These are phyloP conservation scores for Meda fulgida DNA, from an alignment of 2,797 vertebrate species.

Conservation along the genomic window DNA sequence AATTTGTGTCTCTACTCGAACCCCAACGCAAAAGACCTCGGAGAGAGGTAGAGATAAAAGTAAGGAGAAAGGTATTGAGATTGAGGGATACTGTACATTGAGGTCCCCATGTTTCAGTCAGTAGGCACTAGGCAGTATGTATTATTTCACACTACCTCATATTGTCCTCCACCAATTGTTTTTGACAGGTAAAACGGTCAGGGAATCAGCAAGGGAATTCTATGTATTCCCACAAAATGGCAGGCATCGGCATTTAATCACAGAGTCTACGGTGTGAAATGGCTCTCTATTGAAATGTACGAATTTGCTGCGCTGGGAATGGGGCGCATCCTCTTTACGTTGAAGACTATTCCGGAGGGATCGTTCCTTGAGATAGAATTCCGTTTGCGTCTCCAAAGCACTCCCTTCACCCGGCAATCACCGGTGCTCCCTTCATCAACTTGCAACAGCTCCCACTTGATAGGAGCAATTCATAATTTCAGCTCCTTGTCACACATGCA, in stretches of 20 bases:
- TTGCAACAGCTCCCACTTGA: constrained; percentile 66
- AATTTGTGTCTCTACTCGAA: constrained; percentile 68
- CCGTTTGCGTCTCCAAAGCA: constrained; percentile 73
- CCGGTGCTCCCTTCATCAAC: constrained; percentile 72
- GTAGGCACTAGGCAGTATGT: constrained; percentile 27
- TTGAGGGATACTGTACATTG: constrained; percentile 35
- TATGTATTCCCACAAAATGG: constrained; percentile 56
- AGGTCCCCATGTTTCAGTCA: constrained; percentile 32
- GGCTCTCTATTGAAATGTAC: constrained; percentile 57
- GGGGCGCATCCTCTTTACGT: constrained; percentile 45
- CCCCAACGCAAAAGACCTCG: constrained; percentile 61
- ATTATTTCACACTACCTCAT: constrained; percentile 45
- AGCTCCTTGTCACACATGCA: constrained; percentile 69
- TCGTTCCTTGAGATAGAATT: constrained; percentile 78
- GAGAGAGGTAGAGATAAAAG: constrained; percentile 48
- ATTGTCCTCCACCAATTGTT: constrained; percentile 53
- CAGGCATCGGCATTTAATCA: constrained; percentile 55
- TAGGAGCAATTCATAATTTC: constrained; percentile 79
- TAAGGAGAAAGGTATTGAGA: constrained; percentile 18
- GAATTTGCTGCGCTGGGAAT: constrained; percentile 46
- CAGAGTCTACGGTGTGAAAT: constrained; percentile 51
- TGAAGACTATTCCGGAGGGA: constrained; percentile 75
- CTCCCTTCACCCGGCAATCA: constrained; percentile 75
- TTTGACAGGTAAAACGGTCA: constrained; percentile 53
- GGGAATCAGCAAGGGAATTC: constrained; percentile 48